Percentiles rank a stretch among this genome's conserved stretches.
These are phyloP conservation scores for Exephanes ischioxanthus DNA, from an alignment of 2,888 invertebrate species.

Conservation along the genomic window DNA sequence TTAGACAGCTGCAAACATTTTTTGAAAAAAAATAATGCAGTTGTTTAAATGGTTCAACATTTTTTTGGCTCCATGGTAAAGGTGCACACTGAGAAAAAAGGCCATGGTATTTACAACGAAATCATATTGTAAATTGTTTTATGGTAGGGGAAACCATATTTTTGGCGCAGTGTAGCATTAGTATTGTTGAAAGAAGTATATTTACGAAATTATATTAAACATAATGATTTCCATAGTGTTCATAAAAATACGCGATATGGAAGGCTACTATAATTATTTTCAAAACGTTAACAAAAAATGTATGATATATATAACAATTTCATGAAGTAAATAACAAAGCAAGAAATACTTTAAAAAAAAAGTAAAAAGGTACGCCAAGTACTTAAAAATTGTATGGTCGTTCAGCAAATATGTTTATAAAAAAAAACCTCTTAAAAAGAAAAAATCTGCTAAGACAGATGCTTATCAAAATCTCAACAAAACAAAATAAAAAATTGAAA, in stretches of 20 bases:
- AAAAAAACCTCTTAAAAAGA: no score
- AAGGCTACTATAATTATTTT: neutral
- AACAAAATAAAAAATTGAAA: no score
- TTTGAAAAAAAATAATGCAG: no score
- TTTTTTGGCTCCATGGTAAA: no score
- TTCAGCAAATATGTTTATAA: no score
- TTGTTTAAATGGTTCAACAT: no score
- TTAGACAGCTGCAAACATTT: no score
- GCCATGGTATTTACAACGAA: neutral
- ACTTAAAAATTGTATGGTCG: no score
- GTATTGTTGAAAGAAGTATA: neutral
- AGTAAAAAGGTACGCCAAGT: no score
- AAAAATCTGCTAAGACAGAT: no score
- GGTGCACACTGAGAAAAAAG: conserved; percentile 2
- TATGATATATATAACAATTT: neutral
- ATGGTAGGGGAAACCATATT: neutral
- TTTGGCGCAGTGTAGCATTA: neutral
- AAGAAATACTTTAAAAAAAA: no score
- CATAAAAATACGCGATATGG: neutral
- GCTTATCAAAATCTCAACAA: no score
- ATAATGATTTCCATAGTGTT: neutral
- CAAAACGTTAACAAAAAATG: neutral
- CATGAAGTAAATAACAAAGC: neutral
- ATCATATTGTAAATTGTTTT: neutral
- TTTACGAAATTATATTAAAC: neutral